phyloP scores from a whole-genome alignment of 2,888 invertebrate genomes.

The Cephalotes varians region DNA sequence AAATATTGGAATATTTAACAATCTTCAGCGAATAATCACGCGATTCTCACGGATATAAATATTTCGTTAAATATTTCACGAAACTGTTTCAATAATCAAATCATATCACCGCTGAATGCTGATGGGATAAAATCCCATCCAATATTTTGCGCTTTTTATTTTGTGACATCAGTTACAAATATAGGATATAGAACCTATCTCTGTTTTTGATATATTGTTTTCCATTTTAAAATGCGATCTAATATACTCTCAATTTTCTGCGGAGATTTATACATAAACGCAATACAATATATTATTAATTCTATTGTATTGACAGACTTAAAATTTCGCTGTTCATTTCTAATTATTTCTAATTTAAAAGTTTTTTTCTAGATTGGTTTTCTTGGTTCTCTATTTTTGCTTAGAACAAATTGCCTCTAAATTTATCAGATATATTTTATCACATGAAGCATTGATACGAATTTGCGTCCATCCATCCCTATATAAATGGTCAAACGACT shows the following conservation, averaged over 20 bases:
- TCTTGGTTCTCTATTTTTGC: background rate
- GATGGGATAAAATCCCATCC: background rate
- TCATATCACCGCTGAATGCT: background rate
- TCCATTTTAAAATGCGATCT: background rate
- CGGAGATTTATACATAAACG: background rate
- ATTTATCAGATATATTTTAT: background rate
- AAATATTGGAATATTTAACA: background rate
- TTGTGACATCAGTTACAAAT: background rate
- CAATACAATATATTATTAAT: background rate
- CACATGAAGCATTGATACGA: background rate
- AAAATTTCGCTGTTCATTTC: background rate
- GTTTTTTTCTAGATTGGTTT: background rate
- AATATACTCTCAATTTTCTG: background rate
- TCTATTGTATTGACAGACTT: background rate
- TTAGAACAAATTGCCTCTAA: background rate
- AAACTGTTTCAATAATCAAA: background rate
- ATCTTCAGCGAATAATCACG: background rate
- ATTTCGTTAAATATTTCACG: constrained; percentile 6
- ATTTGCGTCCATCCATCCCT: background rate
- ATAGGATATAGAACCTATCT: background rate
- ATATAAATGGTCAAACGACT: background rate
- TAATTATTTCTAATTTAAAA: background rate
- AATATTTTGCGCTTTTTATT: background rate
- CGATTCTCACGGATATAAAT: background rate
- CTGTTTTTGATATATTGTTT: background rate